Base-by-base conservation (phyloP, 2,888 invertebrate species). In the Allacma fusca region DNA sequence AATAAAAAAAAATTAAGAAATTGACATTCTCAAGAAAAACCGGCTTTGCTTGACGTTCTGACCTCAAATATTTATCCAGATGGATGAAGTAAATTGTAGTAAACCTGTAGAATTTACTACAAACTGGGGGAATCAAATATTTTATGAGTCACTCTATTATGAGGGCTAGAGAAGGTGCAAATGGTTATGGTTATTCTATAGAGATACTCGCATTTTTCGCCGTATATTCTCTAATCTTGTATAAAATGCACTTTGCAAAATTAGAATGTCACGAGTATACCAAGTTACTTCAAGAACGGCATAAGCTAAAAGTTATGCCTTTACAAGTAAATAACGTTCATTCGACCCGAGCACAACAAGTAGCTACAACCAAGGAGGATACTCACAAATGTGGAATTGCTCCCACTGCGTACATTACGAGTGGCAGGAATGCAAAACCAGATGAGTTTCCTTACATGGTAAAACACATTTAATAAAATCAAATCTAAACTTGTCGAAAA, bases 361-460 rank as follows among this genome's bases (percentile, higher is more conserved):
- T n/a, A 29, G 40, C 29, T 23, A 23, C 13, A 28, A 4, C 29
- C 26, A 4, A 65, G n/a, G 13, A 9, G 12, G 65, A 16, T 1
- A 62, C 13, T 26, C 4, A 4, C 7, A 69, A 69, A 21, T 69
- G 68, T 21, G 40, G n/a, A 69, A 43, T 69, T n/a, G 23, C 34
- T 1, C 68, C 68, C 1, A 28, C 40, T 34, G 62, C 78, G 16
- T 76, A 76, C 50, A 81, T 81, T 34, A 64, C 59, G 34, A 75
- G 77, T 50, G 81, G 81, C 12, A 57, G 69, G 21, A 67, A 68
- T 16, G 80, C 80, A 1, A 59, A 64, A 24, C 23, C 26, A 19
- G 78, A 77, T 23, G 81, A 81, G 68, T 81, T 80, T 71, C 81
- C 81, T 21, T 78, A 75, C 77, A 81, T 81, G 81, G 81, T 80